Percentiles rank a stretch among this genome's conserved stretches.
These are phyloP conservation scores for Tuta absoluta DNA, from an alignment of 2,888 invertebrate genomes.

Conservation along the genomic window DNA sequence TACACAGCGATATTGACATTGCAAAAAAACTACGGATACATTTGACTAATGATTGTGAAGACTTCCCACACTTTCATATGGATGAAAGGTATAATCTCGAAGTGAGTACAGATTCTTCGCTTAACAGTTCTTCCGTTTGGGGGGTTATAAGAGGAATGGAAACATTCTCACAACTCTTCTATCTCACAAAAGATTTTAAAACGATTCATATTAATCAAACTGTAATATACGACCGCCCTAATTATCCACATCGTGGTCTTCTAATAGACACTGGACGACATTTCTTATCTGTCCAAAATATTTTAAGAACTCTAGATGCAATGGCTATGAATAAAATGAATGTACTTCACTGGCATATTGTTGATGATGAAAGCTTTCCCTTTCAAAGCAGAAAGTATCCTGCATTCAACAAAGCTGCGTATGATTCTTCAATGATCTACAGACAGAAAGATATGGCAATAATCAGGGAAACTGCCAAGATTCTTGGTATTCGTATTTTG, in stretches of 20 bases:
- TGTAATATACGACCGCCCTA: conserved; percentile 87
- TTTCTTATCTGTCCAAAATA: conserved; percentile 85
- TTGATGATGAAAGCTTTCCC: conserved; percentile 96
- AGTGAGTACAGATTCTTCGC: neutral
- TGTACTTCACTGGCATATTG: conserved; percentile 97
- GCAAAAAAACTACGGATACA: neutral
- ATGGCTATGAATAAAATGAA: conserved; percentile 96
- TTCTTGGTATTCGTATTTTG: conserved; percentile 89
- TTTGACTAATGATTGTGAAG: conserved; percentile 10
- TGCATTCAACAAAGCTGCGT: conserved; percentile 87
- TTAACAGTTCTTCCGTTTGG: conserved; percentile 80
- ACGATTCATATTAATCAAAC: conserved; percentile 86
- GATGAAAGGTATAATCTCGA: conserved; percentile 28
- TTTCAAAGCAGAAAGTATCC: conserved; percentile 90
- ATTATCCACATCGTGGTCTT: conserved; percentile 90
- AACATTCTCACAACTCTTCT: conserved; percentile 87
- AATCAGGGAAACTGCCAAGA: conserved; percentile 86
- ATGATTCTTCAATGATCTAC: conserved; percentile 79
- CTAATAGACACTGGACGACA: conserved; percentile 94
- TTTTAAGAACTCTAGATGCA: conserved; percentile 87
- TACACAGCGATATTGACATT: neutral
- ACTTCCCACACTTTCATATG: conserved; percentile 24
- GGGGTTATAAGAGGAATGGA: conserved; percentile 89
- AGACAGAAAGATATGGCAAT: conserved; percentile 78
- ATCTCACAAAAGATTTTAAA: conserved; percentile 53